These are phyloP conservation scores for Dorcus hopei DNA, from an alignment of 2,888 invertebrate species.

Conservation along the genomic window DNA sequence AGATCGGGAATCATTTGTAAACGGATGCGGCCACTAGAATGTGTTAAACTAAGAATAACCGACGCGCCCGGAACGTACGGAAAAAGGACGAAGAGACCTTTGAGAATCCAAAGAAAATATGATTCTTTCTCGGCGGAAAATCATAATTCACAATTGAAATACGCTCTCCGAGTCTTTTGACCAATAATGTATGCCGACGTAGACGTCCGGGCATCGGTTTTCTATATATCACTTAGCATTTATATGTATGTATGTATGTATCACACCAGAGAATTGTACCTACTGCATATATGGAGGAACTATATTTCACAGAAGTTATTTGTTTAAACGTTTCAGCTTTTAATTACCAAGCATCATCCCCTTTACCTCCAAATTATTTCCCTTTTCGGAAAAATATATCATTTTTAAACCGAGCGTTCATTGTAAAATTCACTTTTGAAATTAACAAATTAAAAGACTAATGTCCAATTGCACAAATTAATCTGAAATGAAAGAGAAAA, in stretches of 20 bases:
- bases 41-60: constrained; percentile 30
- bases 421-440: too few species aligned
- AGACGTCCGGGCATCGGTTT: constrained; percentile 31
- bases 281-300: not conserved
- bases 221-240: constrained; percentile 24
- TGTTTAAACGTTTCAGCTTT: too few species aligned
- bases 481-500: too few species aligned
- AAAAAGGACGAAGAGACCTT: constrained; percentile 36
- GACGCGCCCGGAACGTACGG: constrained; percentile 18
- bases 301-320: too few species aligned
- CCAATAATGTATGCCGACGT: constrained; percentile 49
- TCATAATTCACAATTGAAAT: constrained; percentile 50
- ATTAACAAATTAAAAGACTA: too few species aligned
- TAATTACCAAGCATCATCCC: too few species aligned
- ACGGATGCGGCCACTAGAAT: constrained; percentile 40
- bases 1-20: constrained; percentile 41
- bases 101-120: constrained; percentile 50
- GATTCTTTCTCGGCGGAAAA: constrained; percentile 49
- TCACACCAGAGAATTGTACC: constrained; percentile 9
- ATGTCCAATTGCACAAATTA: too few species aligned
- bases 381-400: too few species aligned
- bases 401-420: too few species aligned
- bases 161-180: constrained; percentile 48
- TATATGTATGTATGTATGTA: constrained; percentile 12
- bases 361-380: too few species aligned